phyloP scores from a whole-genome alignment of 1,140 invertebrate genomes.

The Leptoteleia sp. region DNA sequence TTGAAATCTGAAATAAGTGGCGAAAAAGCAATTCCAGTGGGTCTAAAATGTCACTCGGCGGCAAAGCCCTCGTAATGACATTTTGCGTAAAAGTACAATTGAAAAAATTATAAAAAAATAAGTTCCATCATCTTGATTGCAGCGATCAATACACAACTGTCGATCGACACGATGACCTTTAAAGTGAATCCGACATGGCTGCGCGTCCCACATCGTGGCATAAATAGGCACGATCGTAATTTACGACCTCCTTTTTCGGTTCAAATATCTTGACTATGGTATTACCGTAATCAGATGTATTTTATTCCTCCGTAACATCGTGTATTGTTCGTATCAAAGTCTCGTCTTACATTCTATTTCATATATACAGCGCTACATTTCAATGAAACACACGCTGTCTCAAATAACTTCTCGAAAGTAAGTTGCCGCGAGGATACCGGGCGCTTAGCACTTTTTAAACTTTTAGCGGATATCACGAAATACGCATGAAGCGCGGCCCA shows the following conservation, averaged over 20 bases:
- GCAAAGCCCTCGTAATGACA: conserved; percentile 23
- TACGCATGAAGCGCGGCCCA: conserved; percentile 46
- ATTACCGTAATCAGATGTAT: conserved; percentile 59
- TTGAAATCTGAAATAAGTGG: conserved; percentile 14
- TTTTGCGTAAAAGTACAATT: conserved; percentile 41
- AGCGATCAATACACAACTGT: conserved; percentile 58
- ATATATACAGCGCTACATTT: conserved; percentile 33
- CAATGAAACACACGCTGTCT: conserved; percentile 37
- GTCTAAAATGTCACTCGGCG: conserved; percentile 28
- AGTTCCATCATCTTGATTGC: conserved; percentile 44
- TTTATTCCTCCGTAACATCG: conserved; percentile 45
- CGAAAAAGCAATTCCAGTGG: conserved; percentile 10
- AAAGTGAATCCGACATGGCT: conserved; percentile 46
- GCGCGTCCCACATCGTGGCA: conserved; percentile 54
- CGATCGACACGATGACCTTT: conserved; percentile 62
- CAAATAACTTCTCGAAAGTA: conserved; percentile 46
- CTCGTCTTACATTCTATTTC: conserved; percentile 43
- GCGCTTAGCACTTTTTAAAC: conserved; percentile 63
- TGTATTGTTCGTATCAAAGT: conserved; percentile 56
- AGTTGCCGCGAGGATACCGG: conserved; percentile 42
- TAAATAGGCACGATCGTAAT: conserved; percentile 60
- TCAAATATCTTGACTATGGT: conserved; percentile 48
- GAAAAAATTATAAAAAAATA: conserved; percentile 26
- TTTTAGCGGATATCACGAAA: conserved; percentile 62
- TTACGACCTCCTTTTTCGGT: conserved; percentile 64